These are phyloP conservation scores for Hydrochoerus hydrochaeris DNA, from an alignment of 2,113 vertebrate species.

Conservation along the genomic window DNA sequence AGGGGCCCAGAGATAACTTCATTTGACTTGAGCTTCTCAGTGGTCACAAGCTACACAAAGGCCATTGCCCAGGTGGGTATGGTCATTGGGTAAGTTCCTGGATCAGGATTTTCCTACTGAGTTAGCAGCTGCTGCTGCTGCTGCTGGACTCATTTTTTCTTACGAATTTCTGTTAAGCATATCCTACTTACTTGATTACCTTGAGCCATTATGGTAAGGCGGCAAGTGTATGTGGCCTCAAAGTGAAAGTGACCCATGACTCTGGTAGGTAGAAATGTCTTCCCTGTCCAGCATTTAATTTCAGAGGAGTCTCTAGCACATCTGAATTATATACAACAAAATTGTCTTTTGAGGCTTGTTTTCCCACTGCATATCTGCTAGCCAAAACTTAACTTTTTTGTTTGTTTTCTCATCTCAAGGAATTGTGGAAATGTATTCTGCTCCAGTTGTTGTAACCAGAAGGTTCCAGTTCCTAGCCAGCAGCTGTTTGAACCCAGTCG, in stretches of 20 bases:
- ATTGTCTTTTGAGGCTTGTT: slow-evolving; percentile 30
- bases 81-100: not conserved
- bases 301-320: slow-evolving; percentile 34
- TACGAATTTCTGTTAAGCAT: slow-evolving; percentile 8
- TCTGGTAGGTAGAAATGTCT: not conserved
- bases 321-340: not conserved
- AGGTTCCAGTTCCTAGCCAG: slow-evolving; percentile 98
- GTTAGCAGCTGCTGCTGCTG: not conserved
- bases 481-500: slow-evolving; percentile 97
- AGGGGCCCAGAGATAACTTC: not conserved
- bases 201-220: not conserved
- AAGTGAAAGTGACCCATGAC: not conserved
- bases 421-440: slow-evolving; percentile 99
- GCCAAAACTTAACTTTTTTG: slow-evolving; percentile 40
- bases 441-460: slow-evolving; percentile 98
- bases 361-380: not conserved
- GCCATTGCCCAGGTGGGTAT: not conserved
- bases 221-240: not conserved
- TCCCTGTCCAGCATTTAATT: not conserved
- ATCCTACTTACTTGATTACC: not conserved
- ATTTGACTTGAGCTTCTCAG: slow-evolving; percentile 16
- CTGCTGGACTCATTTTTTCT: not conserved
- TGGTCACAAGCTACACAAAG: slow-evolving; percentile 10
- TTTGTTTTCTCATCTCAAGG: slow-evolving; percentile 86
- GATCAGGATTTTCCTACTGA: not conserved